Evolutionary conservation across 2,797 vertebrate species (phyloP).

Genomic region (Selene dorsalis): DNA sequence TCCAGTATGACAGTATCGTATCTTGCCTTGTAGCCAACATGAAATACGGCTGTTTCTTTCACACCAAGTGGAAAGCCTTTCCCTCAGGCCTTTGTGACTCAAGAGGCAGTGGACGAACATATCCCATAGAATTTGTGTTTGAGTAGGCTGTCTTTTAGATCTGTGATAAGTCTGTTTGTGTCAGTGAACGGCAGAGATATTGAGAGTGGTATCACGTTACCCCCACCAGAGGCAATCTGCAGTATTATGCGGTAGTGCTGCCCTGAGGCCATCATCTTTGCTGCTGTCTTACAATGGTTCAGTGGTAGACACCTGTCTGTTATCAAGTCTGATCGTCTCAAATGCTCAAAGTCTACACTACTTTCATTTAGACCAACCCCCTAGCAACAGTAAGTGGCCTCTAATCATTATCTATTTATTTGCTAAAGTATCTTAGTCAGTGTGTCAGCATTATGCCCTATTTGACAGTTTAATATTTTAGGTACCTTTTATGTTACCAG

Average conservation of each 20-base stretch:
- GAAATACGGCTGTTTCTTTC: conserved; percentile 76
- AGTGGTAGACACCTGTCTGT: conserved; percentile 72
- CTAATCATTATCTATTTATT: conserved; percentile 27
- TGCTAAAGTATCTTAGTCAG: conserved; percentile 9
- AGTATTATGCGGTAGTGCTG: conserved; percentile 60
- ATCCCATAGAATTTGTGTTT: conserved; percentile 66
- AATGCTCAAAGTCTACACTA: conserved; percentile 35
- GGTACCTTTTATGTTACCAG: conserved; percentile 32
- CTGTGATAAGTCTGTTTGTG: conserved; percentile 55
- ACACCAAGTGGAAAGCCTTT: conserved; percentile 57
- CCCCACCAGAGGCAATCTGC: conserved; percentile 65
- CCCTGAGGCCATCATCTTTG: conserved; percentile 56
- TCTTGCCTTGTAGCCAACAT: conserved; percentile 59
- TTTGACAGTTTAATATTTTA: conserved; percentile 46
- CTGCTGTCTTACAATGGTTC: conserved; percentile 66
- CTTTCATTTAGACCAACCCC: conserved; percentile 3
- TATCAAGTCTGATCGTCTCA: conserved; percentile 50
- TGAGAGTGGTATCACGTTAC: conserved; percentile 74
- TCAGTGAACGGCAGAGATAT: conserved; percentile 50
- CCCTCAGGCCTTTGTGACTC: conserved; percentile 73
- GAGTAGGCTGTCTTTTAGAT: conserved; percentile 55
- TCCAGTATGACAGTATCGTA: conserved; percentile 54
- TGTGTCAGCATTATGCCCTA: conserved; percentile 32
- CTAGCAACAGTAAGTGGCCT: conserved; percentile 25
- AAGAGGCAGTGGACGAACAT: conserved; percentile 65